A percentile compares a stretch with the other conserved stretches of the same genome.
These are phyloP conservation scores for Patiria pectinifera DNA, from an alignment of 53 echinoderm and acorn worm genomes.

Conservation along the genomic window DNA sequence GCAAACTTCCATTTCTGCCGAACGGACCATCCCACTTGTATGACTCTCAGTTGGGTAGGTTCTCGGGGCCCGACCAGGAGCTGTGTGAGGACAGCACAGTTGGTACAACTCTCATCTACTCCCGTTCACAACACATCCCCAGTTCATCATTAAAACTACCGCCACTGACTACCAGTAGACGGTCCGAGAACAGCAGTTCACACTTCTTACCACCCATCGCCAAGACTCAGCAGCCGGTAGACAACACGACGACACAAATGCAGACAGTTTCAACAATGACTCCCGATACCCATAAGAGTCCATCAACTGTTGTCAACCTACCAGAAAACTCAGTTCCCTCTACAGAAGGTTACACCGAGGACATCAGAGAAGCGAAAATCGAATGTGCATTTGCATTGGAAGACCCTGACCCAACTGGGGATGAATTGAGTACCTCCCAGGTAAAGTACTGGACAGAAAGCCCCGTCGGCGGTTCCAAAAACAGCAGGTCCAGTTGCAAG, in stretches of 20 bases:
- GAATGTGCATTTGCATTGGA: no score
- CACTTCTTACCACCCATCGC: neutral
- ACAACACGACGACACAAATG: neutral
- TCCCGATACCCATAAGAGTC: no score
- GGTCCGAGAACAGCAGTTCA: neutral
- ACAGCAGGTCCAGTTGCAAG: neutral
- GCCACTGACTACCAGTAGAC: neutral
- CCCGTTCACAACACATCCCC: neutral
- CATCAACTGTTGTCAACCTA: no score
- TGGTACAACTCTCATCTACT: neutral
- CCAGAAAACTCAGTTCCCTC: no score
- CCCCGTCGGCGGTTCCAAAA: neutral
- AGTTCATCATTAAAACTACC: neutral
- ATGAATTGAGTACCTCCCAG: no score
- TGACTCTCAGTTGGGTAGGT: neutral
- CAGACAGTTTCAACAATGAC: neutral
- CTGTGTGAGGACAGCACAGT: neutral
- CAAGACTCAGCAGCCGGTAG: neutral
- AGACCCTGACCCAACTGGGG: no score
- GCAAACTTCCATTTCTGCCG: neutral
- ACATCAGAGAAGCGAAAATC: no score
- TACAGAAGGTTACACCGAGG: no score
- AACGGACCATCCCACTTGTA: neutral
- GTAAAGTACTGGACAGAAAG: neutral
- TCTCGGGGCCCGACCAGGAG: neutral